Base-by-base conservation (phyloP, 2,888 invertebrate species). In the Tipula lateralis region DNA sequence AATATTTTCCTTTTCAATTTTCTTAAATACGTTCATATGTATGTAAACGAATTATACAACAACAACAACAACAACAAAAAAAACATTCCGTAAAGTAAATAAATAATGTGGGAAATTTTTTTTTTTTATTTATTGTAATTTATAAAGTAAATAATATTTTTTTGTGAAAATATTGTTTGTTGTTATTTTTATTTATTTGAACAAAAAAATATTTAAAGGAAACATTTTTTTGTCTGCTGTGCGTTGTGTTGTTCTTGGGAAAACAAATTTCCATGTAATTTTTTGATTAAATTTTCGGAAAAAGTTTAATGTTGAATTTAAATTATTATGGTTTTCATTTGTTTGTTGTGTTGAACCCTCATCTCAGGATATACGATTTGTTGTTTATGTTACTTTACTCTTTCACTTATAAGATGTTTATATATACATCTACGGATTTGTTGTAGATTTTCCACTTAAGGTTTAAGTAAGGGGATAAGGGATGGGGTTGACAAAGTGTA, bases 211-310 rank as follows among this genome's bases (percentile, higher is more conserved):
- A 7, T 50, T 50, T 50, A 50, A 66, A 66, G 66, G 66, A 66
- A 66, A 66, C 24, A 66, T 66, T 66, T 66, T 44, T 66, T 66
- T 66, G 66, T 66, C 66, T 66, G 66, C 24, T 66, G 24, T 24
- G 44, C 44, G 44, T 44, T 44, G 66, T n/a, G n/a, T 66, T 66
- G 66, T 66, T 66, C 19, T 66, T 66, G 66, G 24, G 24, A 24
- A 66, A 66, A 66, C 66, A 66, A 66, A 66, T 66, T 66, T 66
- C 24, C 66, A 66, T 66, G 66, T 66, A 66, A 66, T 66, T 66
- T 66, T 66, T 66, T 66, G 66, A 66, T 66, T 66, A 66, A 66
- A 66, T 66, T 66, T 66, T 66, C 24, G 66, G 24, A 66, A n/a
- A 24, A 66, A 66, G 66, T 66, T 66, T 66, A 66, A 66, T 66